Evolutionary conservation across 2,888 invertebrate genomes (phyloP), one percentile per base, ranked within the genome.

Genomic region (Enoplolaimus lenunculus): DNA sequence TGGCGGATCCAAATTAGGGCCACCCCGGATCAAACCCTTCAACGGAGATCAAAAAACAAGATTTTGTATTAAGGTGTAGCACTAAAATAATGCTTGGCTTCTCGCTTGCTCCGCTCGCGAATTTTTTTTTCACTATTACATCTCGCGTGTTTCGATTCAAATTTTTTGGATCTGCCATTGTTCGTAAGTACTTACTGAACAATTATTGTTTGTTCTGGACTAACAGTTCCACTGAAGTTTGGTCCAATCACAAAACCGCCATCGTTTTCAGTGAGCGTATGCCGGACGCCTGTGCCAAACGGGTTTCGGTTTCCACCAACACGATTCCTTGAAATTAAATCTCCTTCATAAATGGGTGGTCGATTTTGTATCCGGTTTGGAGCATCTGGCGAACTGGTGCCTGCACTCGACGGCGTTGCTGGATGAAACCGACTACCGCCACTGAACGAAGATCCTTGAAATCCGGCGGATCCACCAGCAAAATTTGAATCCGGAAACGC

Each of bases 121-220:
- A n/a, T n/a, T n/a, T n/a, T n/a, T n/a, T n/a, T n/a, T n/a, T n/a
- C n/a, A n/a, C n/a, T n/a, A n/a, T n/a, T n/a, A n/a, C n/a, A n/a
- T n/a, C n/a, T n/a, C n/a, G n/a, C 70, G n/a, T 64, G 64, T 34
- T 30, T 69, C 30, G 1, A 2, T 1, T 31, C 45, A 26, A 26
- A 7, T 70, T 76, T 75, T 1, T 73, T 74, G 26, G 57, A 26
- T 13, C 21, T 21, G n/a, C n/a, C n/a, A n/a, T n/a, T n/a, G n/a
- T n/a, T n/a, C n/a, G 28, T 28, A 7, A n/a, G 1, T 2, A 59
- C 71, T 62, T 26, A 72, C 72, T 72, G n/a, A 28, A 72, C 64
- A 57, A 71, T 68, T n/a, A 72, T 64, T 3, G 68, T 71, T 30
- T 72, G 68, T 2, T 34, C 21, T 16, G 73, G 71, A 1, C 28